Conservation (phyloP, 2,113 vertebrate species). For the Bufo gargarizans region DNA sequence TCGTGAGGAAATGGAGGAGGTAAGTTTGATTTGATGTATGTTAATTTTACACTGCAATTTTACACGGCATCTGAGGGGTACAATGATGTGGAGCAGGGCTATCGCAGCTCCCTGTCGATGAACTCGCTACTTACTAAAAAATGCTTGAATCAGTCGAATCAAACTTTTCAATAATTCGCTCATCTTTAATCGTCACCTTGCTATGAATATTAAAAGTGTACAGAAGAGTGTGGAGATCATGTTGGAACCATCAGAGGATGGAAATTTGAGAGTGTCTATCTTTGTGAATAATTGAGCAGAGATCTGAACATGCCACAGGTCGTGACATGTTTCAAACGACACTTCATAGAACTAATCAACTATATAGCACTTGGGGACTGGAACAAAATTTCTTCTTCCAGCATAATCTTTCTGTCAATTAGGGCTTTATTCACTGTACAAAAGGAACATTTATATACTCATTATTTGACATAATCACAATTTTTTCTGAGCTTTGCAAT, state of each 20-base stretch:
- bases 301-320: constrained; percentile 26
- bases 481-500: not conserved
- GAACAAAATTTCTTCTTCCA: constrained; percentile 2
- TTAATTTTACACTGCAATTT: no score
- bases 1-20: no score
- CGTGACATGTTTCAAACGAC: constrained; percentile 31
- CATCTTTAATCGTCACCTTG: not conserved
- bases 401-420: constrained; percentile 26
- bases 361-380: constrained; percentile 2
- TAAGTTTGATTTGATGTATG: no score
- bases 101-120: no score
- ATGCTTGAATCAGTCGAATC: no score
- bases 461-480: not conserved
- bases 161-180: no score
- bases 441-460: constrained; percentile 12
- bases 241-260: constrained; percentile 8
- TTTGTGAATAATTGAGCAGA: constrained; percentile 3
- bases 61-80: no score
- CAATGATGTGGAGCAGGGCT: no score
- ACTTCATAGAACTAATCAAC: constrained; percentile 37
- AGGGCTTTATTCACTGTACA: not conserved
- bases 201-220: constrained; percentile 23
- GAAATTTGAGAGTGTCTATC: constrained; percentile 24
- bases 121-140: no score
- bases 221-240: constrained; percentile 2